Evolutionary conservation across 2,888 invertebrate genomes (phyloP).

Genomic region (Deilephila elpenor): DNA sequence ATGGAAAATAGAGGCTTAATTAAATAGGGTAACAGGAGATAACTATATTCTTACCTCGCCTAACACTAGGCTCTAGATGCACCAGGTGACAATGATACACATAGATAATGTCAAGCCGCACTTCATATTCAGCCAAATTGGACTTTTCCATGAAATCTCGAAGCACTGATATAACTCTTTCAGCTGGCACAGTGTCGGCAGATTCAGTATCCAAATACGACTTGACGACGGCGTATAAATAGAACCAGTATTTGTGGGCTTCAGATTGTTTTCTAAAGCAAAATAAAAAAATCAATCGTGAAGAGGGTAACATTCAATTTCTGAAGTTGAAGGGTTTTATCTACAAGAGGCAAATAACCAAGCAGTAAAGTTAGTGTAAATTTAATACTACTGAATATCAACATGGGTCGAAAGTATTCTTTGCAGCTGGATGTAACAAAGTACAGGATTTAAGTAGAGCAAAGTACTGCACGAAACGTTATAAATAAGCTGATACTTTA

Average conservation of each 20-base stretch:
- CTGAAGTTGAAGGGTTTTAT: no score
- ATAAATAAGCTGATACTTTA: not conserved
- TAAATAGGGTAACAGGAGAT: not conserved
- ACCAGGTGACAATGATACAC: constrained; percentile 92
- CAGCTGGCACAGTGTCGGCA: constrained; percentile 52
- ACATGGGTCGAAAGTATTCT: no score
- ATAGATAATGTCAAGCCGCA: constrained; percentile 90
- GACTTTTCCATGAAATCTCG: constrained; percentile 94
- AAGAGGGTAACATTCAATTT: no score
- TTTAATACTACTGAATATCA: no score
- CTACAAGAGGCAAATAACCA: no score
- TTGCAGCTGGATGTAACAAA: no score
- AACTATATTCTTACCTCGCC: constrained; percentile 66
- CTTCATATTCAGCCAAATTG: constrained; percentile 92
- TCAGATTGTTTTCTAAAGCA: constrained; percentile 85
- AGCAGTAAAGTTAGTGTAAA: no score
- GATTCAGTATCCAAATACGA: constrained; percentile 79
- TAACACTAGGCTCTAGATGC: constrained; percentile 77
- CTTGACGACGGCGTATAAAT: constrained; percentile 89
- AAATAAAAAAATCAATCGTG: not conserved
- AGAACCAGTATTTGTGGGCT: constrained; percentile 95
- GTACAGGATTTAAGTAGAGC: no score
- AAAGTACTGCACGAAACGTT: no score
- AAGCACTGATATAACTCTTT: constrained; percentile 82
- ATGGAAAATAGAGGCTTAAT: not conserved